phyloP scores from a whole-genome alignment of 2,113 vertebrate genomes.

The Aphelocoma coerulescens region DNA sequence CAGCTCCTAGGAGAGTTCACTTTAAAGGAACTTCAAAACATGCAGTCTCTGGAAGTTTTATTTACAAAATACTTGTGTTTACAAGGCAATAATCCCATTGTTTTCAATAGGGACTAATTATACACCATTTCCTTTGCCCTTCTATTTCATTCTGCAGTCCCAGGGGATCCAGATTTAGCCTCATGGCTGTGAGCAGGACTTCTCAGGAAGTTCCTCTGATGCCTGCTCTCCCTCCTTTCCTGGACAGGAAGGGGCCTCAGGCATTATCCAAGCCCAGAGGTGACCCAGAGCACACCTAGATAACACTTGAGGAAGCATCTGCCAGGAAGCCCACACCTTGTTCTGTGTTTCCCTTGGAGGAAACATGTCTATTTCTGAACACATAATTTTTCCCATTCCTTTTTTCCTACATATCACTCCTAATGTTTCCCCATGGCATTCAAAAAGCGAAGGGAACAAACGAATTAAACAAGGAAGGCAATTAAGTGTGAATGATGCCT shows the following conservation, averaged over 20 bases:
- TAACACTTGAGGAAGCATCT: not conserved
- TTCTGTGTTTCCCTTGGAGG: not conserved
- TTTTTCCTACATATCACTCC: not conserved
- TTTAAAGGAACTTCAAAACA: not conserved
- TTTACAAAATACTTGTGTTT: not conserved
- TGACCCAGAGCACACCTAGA: not conserved
- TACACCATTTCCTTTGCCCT: not conserved
- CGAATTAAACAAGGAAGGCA: not conserved
- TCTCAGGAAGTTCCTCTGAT: not conserved
- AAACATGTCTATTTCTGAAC: not conserved
- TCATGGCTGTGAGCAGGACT: not conserved
- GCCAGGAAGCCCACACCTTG: not conserved
- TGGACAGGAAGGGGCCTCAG: not conserved
- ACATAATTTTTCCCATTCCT: not conserved
- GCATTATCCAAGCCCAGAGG: not conserved
- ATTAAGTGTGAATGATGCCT: not conserved
- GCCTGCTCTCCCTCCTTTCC: not conserved
- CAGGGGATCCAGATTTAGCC: not conserved
- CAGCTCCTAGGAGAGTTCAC: not conserved
- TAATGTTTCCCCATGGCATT: not conserved
- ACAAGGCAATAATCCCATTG: not conserved
- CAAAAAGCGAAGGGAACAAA: not conserved
- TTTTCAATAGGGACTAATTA: not conserved
- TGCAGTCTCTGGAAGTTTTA: not conserved
- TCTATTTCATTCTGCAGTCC: not conserved